These are phyloP conservation scores for Pygoscelis antarcticus DNA, from an alignment of 2,113 vertebrate species.

Conservation along the genomic window DNA sequence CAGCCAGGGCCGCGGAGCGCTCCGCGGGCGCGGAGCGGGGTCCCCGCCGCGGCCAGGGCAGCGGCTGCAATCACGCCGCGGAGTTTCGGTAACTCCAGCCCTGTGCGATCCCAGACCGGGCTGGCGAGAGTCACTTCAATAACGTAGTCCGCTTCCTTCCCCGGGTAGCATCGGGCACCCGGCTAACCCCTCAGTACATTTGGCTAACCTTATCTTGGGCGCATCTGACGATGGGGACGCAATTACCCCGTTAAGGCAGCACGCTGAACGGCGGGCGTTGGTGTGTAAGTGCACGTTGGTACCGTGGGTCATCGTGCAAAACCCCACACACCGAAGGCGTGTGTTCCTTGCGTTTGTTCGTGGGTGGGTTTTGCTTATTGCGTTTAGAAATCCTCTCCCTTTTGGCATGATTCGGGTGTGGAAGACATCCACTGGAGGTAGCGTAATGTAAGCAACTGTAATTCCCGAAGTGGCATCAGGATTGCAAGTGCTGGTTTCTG, in stretches of 20 bases:
- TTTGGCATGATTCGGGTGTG: background rate
- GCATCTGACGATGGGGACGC: fast-evolving
- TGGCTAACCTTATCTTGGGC: fast-evolving
- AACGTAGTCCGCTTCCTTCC: background rate
- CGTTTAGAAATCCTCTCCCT: background rate
- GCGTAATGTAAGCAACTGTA: fast-evolving
- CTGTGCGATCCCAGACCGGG: background rate
- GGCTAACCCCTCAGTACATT: background rate
- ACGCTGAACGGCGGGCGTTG: fast-evolving
- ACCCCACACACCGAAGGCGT: fast-evolving
- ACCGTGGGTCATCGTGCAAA: fast-evolving
- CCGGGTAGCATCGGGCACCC: background rate
- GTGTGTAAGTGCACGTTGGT: fast-evolving
- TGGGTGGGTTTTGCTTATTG: background rate
- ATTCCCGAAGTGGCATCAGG: background rate
- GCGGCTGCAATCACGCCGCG: background rate
- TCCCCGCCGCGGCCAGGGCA: background rate
- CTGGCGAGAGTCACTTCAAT: background rate
- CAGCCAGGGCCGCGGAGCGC: background rate
- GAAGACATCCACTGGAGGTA: background rate
- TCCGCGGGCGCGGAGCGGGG: background rate
- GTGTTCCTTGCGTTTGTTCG: fast-evolving
- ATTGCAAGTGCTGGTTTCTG: background rate
- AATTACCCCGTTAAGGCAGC: fast-evolving
- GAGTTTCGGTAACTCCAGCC: background rate